These are phyloP conservation scores for Enteromius afrohamiltoni DNA, from an alignment of 2,797 vertebrate species.

Conservation along the genomic window DNA sequence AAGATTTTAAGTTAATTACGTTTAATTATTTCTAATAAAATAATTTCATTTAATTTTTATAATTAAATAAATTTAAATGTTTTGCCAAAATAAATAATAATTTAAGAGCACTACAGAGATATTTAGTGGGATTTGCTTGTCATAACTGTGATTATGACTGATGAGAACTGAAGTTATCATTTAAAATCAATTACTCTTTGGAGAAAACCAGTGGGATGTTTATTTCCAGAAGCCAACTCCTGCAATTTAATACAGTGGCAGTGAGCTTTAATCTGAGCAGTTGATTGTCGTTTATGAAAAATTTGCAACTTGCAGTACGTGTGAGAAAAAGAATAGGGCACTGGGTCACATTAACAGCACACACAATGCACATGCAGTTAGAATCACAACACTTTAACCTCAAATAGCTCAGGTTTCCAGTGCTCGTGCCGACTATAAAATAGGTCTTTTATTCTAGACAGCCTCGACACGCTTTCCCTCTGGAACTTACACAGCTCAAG, in stretches of 20 bases:
- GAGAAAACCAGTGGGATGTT: not conserved
- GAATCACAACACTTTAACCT: conserved; percentile 26
- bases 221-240: not conserved
- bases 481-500: conserved; percentile 27
- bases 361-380: not conserved
- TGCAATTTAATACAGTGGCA: not conserved
- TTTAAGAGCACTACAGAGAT: not conserved
- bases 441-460: conserved; percentile 18
- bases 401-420: conserved; percentile 26
- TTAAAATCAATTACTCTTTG: not conserved
- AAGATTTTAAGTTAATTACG: not conserved
- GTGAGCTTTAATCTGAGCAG: not conserved
- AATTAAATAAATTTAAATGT: not conserved
- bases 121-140: not conserved
- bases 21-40: not conserved
- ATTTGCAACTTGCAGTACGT: not conserved
- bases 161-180: no score
- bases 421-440: conserved; percentile 25
- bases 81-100: not conserved
- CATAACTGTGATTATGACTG: not conserved
- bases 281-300: not conserved
- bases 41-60: no score
- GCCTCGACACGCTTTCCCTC: not conserved
- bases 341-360: conserved; percentile 15
- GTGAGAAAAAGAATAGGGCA: not conserved